Conservation (phyloP, 1,140 invertebrate species). For the Cylas formicarius region DNA sequence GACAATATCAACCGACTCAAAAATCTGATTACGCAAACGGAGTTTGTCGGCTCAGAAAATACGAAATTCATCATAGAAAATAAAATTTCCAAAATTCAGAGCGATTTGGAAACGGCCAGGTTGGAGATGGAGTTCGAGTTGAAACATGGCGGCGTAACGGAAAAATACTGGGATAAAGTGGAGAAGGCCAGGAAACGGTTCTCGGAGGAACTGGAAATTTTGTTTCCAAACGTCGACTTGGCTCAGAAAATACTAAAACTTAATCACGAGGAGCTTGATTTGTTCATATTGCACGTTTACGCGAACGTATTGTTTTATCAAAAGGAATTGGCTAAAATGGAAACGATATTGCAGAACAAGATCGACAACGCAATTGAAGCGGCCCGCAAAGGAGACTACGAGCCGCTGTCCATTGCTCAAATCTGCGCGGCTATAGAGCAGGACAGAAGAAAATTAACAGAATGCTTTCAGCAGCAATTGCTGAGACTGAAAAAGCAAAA, state of each 20-base stretch:
- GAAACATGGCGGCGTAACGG: conserved; percentile 51
- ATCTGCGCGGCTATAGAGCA: conserved; percentile 49
- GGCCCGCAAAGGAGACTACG: conserved; percentile 42
- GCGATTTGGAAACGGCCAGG: conserved; percentile 53
- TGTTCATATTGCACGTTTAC: conserved; percentile 61
- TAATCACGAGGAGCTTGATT: conserved; percentile 56
- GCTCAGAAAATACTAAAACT: conserved; percentile 56
- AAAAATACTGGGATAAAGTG: conserved; percentile 64
- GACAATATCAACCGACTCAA: conserved; percentile 35
- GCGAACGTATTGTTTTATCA: conserved; percentile 59
- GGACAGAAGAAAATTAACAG: conserved; percentile 47
- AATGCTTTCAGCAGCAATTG: conserved; percentile 52
- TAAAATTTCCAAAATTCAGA: conserved; percentile 56
- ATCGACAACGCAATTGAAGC: conserved; percentile 56
- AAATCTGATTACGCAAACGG: conserved; percentile 31
- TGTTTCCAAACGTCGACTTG: conserved; percentile 64
- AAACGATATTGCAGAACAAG: conserved; percentile 56
- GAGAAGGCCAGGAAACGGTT: conserved; percentile 62
- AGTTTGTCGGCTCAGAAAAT: conserved; percentile 39
- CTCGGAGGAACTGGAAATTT: conserved; percentile 61
- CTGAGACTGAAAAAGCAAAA: conserved; percentile 55
- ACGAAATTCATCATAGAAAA: conserved; percentile 38
- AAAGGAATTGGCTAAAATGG: conserved; percentile 61
- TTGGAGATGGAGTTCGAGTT: conserved; percentile 50
- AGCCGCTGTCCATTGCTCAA: conserved; percentile 44